Percentiles rank a stretch among this genome's conserved stretches.
Conservation (phyloP, 2,113 vertebrate species). For the Sphyrna mokarran region DNA sequence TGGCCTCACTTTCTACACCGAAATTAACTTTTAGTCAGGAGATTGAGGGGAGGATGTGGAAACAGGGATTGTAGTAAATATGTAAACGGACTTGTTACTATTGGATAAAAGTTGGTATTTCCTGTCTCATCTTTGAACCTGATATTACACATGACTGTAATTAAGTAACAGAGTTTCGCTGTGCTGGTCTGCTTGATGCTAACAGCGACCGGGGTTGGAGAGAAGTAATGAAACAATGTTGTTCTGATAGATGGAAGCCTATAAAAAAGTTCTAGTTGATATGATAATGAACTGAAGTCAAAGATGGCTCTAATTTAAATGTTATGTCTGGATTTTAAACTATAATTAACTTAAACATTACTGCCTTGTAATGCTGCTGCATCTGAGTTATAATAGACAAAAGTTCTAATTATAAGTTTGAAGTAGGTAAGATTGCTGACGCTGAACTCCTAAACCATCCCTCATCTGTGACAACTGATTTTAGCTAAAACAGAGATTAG, state of each 20-base stretch:
- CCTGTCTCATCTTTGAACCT: constrained; percentile 46
- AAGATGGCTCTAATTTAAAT: neutral
- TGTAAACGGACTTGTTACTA: constrained; percentile 14
- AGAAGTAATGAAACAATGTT: neutral
- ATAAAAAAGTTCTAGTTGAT: neutral
- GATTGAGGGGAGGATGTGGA: too few relatives aligned
- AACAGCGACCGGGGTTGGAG: neutral
- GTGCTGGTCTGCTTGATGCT: neutral
- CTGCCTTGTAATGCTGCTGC: neutral
- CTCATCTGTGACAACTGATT: neutral
- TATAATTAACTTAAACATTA: constrained; percentile 19
- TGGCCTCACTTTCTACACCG: neutral
- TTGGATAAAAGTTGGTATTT: constrained; percentile 50
- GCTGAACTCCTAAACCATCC: too few relatives aligned
- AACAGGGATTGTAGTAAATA: neutral
- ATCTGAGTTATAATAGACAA: neutral
- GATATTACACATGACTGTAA: constrained; percentile 47
- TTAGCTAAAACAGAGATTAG: neutral
- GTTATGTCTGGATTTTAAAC: neutral
- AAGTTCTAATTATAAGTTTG: neutral
- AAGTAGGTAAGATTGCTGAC: neutral
- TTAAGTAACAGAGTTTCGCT: constrained; percentile 39
- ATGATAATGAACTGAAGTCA: neutral
- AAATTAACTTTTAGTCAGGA: neutral
- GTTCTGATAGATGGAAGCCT: neutral